Evolutionary conservation across 2,113 vertebrate species (phyloP).

Genomic region (Ictalurus furcatus): DNA sequence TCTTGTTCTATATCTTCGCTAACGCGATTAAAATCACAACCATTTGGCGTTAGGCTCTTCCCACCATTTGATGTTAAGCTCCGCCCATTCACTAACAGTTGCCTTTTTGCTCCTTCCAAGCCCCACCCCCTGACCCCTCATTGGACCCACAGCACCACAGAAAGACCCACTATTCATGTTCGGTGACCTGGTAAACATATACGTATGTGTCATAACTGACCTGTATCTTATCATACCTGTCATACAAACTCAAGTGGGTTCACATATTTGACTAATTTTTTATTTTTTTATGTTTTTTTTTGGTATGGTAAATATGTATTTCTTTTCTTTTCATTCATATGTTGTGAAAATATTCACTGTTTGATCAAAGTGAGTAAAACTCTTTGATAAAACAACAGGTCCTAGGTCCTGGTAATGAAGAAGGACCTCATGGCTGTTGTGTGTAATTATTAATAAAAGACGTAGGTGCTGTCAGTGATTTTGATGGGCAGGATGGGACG

Average conservation of each 20-base stretch:
- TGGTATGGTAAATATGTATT: neutral
- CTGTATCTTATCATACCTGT: constrained; percentile 43
- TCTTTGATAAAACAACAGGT: neutral
- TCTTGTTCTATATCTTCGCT: constrained; percentile 56
- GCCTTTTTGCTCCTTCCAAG: constrained; percentile 60
- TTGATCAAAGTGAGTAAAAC: neutral
- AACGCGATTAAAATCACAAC: constrained; percentile 50
- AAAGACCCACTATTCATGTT: constrained; percentile 97
- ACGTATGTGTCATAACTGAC: constrained; percentile 46
- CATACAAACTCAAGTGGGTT: constrained; percentile 45
- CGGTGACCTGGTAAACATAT: constrained; percentile 65
- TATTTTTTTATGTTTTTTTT: neutral
- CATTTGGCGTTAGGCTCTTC: constrained; percentile 49
- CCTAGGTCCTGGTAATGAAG: neutral
- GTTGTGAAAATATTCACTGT: neutral
- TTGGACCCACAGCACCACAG: constrained; percentile 81
- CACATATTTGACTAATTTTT: constrained; percentile 39
- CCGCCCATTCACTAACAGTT: constrained; percentile 46
- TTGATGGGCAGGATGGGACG: constrained; percentile 49
- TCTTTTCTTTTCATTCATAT: neutral
- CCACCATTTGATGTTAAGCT: constrained; percentile 51
- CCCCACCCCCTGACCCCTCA: constrained; percentile 40
- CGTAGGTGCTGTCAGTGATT: constrained; percentile 47
- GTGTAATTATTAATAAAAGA: constrained; percentile 25
- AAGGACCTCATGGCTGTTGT: constrained; percentile 36